These are phyloP conservation scores for Thermophis baileyi DNA, from an alignment of 2,113 vertebrate species.

Conservation along the genomic window DNA sequence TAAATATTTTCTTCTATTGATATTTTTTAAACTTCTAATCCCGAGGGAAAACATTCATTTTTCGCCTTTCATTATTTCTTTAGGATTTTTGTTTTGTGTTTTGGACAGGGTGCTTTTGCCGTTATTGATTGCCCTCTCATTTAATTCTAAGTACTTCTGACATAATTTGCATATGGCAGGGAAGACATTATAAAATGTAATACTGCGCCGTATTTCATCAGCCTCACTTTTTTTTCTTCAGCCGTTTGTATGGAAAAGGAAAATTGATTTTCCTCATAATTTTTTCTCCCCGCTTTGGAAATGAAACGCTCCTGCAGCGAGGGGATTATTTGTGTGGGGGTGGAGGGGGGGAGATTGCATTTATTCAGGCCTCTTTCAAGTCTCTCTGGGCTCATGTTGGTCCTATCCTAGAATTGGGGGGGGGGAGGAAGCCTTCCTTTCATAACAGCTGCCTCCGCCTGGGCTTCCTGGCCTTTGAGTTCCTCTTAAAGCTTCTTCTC, in stretches of 20 bases:
- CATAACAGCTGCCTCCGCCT: background rate
- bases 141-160: background rate
- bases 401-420: background rate
- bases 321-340: background rate
- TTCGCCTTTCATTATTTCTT: background rate
- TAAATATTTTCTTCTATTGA: background rate
- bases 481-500: no score
- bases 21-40: background rate
- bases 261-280: constrained; percentile 2
- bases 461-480: background rate
- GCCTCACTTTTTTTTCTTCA: fast-evolving
- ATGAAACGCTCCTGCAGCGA: fast-evolving
- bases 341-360: fast-evolving
- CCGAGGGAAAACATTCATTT: background rate
- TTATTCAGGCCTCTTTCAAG: background rate
- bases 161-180: background rate
- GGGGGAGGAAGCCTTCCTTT: background rate
- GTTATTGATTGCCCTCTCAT: fast-evolving
- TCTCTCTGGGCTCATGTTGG: background rate
- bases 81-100: background rate
- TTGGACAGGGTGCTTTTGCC: fast-evolving
- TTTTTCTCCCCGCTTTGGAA: background rate
- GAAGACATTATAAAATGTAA: background rate
- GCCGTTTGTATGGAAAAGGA: background rate
- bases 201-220: background rate